A percentile compares a stretch with the other conserved stretches of the same genome.
These are phyloP conservation scores for Aporophyla nigra DNA, from an alignment of 2,888 invertebrate genomes.

Conservation along the genomic window DNA sequence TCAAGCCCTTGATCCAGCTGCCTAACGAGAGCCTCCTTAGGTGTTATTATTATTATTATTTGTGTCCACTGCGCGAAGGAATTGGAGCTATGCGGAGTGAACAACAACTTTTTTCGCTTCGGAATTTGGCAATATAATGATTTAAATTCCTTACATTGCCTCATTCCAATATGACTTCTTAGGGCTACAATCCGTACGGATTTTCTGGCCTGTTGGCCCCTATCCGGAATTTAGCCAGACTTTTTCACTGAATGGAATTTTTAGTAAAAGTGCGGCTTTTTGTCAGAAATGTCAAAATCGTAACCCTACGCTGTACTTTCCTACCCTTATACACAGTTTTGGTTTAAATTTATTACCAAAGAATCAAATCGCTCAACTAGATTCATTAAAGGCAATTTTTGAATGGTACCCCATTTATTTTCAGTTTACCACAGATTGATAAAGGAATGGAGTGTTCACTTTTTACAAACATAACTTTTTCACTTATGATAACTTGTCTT, in stretches of 20 bases:
- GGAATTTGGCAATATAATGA: background rate
- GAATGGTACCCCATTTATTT: background rate
- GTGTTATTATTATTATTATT: too few species aligned
- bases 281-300: too few species aligned
- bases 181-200: background rate
- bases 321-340: too few species aligned
- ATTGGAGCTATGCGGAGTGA: background rate
- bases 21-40: too few species aligned
- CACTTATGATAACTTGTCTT: too few species aligned
- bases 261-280: too few species aligned
- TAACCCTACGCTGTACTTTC: too few species aligned
- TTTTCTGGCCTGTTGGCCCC: background rate
- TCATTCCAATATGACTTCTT: background rate
- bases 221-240: too few species aligned
- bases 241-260: too few species aligned
- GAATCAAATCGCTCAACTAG: background rate
- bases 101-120: background rate
- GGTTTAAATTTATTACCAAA: background rate
- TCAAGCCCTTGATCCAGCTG: too few species aligned
- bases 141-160: background rate
- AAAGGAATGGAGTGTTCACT: constrained; percentile 6
- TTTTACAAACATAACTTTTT: background rate
- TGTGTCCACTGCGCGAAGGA: background rate
- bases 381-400: background rate
- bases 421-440: background rate